Conservation (phyloP, 2,888 invertebrate genomes). For the Entomobrya multifasciata region DNA sequence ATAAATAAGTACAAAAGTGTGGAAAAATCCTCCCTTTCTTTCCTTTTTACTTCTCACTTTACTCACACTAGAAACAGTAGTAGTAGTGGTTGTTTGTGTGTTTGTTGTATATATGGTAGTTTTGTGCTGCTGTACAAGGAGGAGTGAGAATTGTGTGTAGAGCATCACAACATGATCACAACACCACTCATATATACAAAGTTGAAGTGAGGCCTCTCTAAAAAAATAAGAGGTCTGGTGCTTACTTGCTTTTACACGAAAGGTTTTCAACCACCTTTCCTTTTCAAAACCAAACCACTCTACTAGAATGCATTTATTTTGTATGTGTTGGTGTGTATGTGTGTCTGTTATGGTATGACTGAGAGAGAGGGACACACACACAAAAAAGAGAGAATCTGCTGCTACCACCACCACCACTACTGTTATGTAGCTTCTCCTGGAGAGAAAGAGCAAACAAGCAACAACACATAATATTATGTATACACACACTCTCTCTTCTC, state of each 20-base stretch:
- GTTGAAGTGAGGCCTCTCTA: conserved; percentile 37
- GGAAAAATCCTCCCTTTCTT: not conserved
- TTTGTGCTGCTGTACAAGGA: conserved; percentile 7
- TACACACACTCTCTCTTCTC: conserved; percentile 14
- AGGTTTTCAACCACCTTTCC: conserved; percentile 58
- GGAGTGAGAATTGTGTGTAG: conserved; percentile 46
- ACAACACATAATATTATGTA: conserved; percentile 60
- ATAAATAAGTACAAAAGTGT: conserved; percentile 46
- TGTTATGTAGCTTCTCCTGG: conserved; percentile 15
- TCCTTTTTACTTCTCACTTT: not conserved
- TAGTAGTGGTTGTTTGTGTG: conserved; percentile 48
- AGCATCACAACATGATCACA: conserved; percentile 59
- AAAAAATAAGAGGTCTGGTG: not conserved
- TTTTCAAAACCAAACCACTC: conserved; percentile 30
- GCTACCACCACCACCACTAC: too few species aligned
- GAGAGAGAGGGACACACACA: too few species aligned
- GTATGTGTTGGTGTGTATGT: conserved; percentile 33
- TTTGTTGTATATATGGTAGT: conserved; percentile 51
- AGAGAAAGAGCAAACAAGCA: conserved; percentile 60
- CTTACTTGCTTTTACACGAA: not conserved
- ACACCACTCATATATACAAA: conserved; percentile 51
- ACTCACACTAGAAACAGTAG: not conserved
- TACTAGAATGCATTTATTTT: not conserved
- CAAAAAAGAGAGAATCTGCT: conserved; percentile 29
- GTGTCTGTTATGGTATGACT: conserved; percentile 38